phyloP scores from a whole-genome alignment of 2,113 vertebrate species.

The Corythaeola cristata region DNA sequence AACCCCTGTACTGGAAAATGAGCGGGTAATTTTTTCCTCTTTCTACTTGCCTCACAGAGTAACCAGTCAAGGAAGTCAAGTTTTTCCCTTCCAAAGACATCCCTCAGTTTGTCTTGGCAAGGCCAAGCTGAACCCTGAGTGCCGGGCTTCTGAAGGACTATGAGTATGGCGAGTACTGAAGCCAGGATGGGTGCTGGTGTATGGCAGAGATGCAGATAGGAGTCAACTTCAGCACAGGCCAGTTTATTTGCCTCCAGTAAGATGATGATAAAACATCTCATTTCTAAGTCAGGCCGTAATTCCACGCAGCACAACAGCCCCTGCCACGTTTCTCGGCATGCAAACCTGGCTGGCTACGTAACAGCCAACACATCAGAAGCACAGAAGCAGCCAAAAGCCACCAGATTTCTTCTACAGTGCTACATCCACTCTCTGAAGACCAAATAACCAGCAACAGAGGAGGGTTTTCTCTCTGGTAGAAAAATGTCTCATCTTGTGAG shows the following conservation, averaged over 20 bases:
- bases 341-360: neutral
- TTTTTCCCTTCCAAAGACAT: neutral
- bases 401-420: neutral
- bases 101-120: neutral
- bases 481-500: neutral
- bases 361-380: neutral
- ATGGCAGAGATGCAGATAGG: neutral
- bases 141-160: neutral
- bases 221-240: neutral
- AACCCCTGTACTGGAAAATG: neutral
- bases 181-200: neutral
- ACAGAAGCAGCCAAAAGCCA: neutral
- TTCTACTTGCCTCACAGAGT: neutral
- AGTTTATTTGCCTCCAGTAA: neutral
- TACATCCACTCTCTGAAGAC: neutral
- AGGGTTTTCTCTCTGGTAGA: neutral
- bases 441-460: neutral
- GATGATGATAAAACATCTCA: neutral
- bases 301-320: neutral
- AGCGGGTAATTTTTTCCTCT: neutral
- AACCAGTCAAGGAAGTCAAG: neutral
- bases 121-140: neutral
- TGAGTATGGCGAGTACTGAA: rapidly evolving
- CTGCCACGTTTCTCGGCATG: neutral
- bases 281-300: neutral